A percentile compares a stretch with the other conserved stretches of the same genome.
phyloP scores from a whole-genome alignment of 2,113 vertebrate species.

The Thunnus maccoyii region DNA sequence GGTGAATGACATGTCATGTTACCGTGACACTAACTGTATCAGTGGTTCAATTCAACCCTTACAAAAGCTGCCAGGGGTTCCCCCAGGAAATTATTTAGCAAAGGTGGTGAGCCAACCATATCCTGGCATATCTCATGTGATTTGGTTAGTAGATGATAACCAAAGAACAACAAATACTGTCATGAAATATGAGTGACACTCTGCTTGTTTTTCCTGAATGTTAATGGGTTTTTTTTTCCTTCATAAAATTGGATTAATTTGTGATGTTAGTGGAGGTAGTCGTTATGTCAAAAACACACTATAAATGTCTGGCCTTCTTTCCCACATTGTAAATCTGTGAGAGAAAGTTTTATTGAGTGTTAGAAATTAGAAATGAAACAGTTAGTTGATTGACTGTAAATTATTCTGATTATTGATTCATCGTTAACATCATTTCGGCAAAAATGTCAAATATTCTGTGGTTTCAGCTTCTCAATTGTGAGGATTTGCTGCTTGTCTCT shows the following conservation, averaged over 20 bases:
- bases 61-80: slow-evolving; percentile 6
- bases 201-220: neutral
- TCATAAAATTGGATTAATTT: neutral
- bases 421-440: too few species aligned
- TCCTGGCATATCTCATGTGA: neutral
- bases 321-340: too few species aligned
- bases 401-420: too few species aligned
- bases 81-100: slow-evolving; percentile 3
- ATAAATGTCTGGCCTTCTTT: too few species aligned
- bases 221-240: neutral
- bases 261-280: neutral
- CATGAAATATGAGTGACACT: neutral
- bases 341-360: too few species aligned
- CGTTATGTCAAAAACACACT: too few species aligned
- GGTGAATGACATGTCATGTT: neutral
- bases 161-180: neutral
- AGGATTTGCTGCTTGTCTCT: too few species aligned
- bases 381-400: too few species aligned
- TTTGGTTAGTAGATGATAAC: neutral
- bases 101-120: neutral
- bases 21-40: slow-evolving; percentile 21
- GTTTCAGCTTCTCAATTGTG: too few species aligned
- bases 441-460: too few species aligned
- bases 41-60: neutral
- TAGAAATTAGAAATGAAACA: too few species aligned